Percentiles rank a stretch among this genome's conserved stretches.
Evolutionary conservation across 2,113 vertebrate genomes (phyloP).

Genomic region (Pterocles burchelli): DNA sequence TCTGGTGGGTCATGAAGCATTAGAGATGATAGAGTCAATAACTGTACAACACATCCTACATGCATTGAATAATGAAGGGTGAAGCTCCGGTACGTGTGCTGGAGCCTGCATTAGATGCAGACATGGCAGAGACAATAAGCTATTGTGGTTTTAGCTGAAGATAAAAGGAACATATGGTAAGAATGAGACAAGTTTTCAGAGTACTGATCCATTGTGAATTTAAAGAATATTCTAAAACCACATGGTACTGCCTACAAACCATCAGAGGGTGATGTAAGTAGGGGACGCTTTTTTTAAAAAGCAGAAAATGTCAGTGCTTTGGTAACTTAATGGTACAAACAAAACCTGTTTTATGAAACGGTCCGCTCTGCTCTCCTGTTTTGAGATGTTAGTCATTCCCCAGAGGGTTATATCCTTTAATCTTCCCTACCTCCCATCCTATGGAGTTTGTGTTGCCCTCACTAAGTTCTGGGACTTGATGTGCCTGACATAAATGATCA

Average conservation of each 20-base stretch:
- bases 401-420: neutral
- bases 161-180: neutral
- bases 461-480: neutral
- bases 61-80: neutral
- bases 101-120: neutral
- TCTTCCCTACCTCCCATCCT: neutral
- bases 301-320: neutral
- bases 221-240: neutral
- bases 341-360: neutral
- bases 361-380: neutral
- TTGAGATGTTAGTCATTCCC: neutral
- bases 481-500: neutral
- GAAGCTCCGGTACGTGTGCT: neutral
- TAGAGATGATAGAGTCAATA: neutral
- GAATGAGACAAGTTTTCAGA: neutral
- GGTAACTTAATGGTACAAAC: neutral
- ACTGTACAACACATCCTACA: neutral
- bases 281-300: neutral
- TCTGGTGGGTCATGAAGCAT: neutral
- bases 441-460: neutral
- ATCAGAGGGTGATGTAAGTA: neutral
- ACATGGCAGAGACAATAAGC: neutral
- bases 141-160: neutral
- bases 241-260: neutral
- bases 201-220: neutral